Evolutionary conservation across 1,140 invertebrate species (phyloP), one percentile per base, ranked within the genome.

Genomic region (Ceratina japonica): DNA sequence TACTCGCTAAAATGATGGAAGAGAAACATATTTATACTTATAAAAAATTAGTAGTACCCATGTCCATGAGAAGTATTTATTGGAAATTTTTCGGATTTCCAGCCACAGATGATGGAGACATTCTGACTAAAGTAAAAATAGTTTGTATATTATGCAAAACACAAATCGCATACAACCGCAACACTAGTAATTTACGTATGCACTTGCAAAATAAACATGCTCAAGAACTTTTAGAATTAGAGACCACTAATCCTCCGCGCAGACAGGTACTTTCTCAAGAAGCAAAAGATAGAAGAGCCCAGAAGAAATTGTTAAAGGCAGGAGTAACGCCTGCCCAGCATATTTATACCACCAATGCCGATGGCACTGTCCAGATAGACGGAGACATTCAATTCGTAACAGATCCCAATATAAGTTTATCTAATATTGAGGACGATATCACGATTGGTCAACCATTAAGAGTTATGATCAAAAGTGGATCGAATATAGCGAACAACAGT

Each of bases 71-170:
- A 72, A 94, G 94, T 82, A 94, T 94, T 61, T 95, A 95, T 86
- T 95, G 94, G 94, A 94, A 94, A 82, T 94, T 94, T 86, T 95
- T 94, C 88, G 94, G 94, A 18, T 95, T 95, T 89, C 94, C 94
- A 61, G 94, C 94, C 0, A 93, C 93, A 58, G 94, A 94, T 22
- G 92, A 94, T 54, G 94, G 94, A 58, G 93, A 93, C 72, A 94
- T 95, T 74, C 88, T 95, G 3, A 95, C 94, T n/a, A 94, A 94
- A 90, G 90, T 94, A 5, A 94, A 94, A 84, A 94, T 95, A 13
- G 93, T 95, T 18, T 95, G 94, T 74, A 93, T 94, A 54, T 80
- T 95, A 0, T 95, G 94, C 82, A 94, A 94, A 86, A 94, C 93
- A 2, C 94, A 94, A 70, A 93, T 95, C 66, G 93, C 94, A 7